Percentiles rank a stretch among this genome's conserved stretches.
phyloP scores from a whole-genome alignment of 2,113 vertebrate species.

The Sturnira hondurensis region DNA sequence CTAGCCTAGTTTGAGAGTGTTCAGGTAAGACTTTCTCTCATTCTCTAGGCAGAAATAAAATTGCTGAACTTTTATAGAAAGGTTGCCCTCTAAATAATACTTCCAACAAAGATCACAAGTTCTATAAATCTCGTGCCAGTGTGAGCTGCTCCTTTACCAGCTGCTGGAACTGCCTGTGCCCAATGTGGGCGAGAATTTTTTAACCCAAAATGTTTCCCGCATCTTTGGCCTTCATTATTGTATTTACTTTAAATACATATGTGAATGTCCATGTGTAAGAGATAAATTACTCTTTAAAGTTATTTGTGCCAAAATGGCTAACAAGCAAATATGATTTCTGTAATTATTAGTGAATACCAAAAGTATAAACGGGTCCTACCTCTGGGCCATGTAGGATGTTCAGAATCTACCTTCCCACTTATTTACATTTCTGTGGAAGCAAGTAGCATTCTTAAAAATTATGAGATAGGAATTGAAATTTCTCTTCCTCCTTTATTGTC shows the following conservation, averaged over 20 bases:
- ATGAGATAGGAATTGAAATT: constrained; percentile 63
- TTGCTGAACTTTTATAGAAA: constrained; percentile 25
- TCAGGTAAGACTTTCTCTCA: background rate
- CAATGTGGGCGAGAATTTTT: background rate
- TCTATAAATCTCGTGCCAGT: constrained; percentile 27
- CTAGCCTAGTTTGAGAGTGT: background rate
- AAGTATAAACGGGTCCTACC: background rate
- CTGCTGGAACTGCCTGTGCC: background rate
- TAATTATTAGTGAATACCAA: background rate
- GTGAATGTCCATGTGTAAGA: background rate
- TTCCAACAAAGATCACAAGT: background rate
- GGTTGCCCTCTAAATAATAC: constrained; percentile 13
- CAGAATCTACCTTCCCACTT: background rate
- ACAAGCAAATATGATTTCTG: background rate
- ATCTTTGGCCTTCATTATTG: background rate
- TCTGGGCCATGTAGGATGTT: background rate
- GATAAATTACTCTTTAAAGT: background rate
- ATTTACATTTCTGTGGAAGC: constrained; percentile 8
- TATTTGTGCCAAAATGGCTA: background rate
- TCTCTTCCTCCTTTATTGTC: constrained; percentile 64
- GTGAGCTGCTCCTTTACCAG: background rate
- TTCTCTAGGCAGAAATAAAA: constrained; percentile 54
- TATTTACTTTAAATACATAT: constrained; percentile 1
- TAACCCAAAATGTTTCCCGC: background rate
- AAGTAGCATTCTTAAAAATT: constrained; percentile 44